A percentile compares a stretch with the other conserved stretches of the same genome.
These are phyloP conservation scores for Bradynema listronoti DNA, from an alignment of 1,140 invertebrate species.

Conservation along the genomic window DNA sequence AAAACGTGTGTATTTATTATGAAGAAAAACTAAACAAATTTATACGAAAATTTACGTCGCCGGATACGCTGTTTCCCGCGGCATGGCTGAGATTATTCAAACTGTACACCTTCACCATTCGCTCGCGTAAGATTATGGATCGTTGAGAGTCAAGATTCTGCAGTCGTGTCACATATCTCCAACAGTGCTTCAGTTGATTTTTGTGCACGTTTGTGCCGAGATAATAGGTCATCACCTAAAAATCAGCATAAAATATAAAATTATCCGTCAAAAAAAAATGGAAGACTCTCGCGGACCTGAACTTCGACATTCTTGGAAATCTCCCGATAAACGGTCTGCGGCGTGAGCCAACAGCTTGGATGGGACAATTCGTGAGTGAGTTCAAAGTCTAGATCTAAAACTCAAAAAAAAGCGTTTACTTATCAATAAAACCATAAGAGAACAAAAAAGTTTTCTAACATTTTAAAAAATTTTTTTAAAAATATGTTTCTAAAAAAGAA, in stretches of 20 bases:
- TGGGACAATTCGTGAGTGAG: too few species aligned
- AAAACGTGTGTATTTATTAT: neutral
- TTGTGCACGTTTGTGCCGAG: conserved; percentile 3
- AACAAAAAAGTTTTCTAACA: too few species aligned
- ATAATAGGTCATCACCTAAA: conserved; percentile 7
- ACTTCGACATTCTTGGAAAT: conserved; percentile 1
- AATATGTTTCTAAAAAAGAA: too few species aligned
- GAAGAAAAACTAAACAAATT: neutral
- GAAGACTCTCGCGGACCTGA: neutral
- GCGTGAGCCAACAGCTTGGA: too few species aligned
- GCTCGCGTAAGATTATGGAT: neutral
- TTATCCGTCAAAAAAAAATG: neutral
- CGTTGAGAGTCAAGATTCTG: conserved; percentile 1
- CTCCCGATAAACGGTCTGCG: conserved; percentile 5
- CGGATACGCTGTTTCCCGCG: neutral
- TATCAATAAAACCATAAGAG: too few species aligned
- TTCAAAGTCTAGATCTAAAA: neutral
- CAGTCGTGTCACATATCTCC: neutral
- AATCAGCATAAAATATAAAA: neutral
- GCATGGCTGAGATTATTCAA: neutral
- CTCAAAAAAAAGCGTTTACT: neutral
- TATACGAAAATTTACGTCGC: neutral
- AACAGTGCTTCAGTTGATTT: neutral
- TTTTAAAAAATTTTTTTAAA: too few species aligned
- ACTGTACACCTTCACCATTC: conserved; percentile 4